Percentiles rank a stretch among this genome's conserved stretches.
Conservation (phyloP, 2,888 invertebrate genomes). For the Agrochola macilenta region DNA sequence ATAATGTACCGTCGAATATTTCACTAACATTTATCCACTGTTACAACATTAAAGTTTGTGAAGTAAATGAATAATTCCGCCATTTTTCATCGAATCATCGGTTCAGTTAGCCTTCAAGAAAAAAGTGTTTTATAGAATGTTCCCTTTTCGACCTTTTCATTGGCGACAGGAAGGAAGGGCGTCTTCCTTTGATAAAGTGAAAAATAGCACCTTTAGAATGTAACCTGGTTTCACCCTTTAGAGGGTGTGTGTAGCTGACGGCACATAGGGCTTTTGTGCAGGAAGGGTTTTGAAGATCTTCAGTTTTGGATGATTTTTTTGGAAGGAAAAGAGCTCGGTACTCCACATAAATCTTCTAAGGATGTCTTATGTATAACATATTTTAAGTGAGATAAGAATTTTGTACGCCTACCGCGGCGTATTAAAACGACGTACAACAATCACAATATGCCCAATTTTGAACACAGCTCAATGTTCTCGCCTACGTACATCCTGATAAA, state of each 20-base stretch:
- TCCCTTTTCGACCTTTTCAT: slow-evolving; percentile 85
- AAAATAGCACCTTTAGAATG: slow-evolving; percentile 85
- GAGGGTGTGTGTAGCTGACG: slow-evolving; percentile 70
- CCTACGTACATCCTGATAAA: slow-evolving; percentile 4
- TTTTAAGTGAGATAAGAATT: slow-evolving; percentile 10
- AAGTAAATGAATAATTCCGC: slow-evolving; percentile 68
- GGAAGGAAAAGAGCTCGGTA: slow-evolving; percentile 14
- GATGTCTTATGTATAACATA: background rate
- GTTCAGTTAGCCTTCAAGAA: slow-evolving; percentile 74
- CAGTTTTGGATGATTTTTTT: slow-evolving; percentile 62
- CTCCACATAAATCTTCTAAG: slow-evolving; percentile 12
- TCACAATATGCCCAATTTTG: background rate
- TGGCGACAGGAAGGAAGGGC: slow-evolving; percentile 84
- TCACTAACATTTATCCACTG: slow-evolving; percentile 44
- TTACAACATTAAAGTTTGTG: slow-evolving; percentile 62
- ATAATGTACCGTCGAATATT: slow-evolving; percentile 39
- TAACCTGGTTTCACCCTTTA: slow-evolving; percentile 79
- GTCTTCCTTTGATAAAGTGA: slow-evolving; percentile 88
- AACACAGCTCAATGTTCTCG: background rate
- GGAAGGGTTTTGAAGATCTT: slow-evolving; percentile 70
- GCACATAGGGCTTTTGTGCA: slow-evolving; percentile 72
- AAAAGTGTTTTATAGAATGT: slow-evolving; percentile 82
- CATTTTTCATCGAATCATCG: slow-evolving; percentile 73
- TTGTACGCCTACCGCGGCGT: background rate
- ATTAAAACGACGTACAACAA: background rate